Conservation (phyloP, 2,888 invertebrate species). For the Lithophane leautieri region DNA sequence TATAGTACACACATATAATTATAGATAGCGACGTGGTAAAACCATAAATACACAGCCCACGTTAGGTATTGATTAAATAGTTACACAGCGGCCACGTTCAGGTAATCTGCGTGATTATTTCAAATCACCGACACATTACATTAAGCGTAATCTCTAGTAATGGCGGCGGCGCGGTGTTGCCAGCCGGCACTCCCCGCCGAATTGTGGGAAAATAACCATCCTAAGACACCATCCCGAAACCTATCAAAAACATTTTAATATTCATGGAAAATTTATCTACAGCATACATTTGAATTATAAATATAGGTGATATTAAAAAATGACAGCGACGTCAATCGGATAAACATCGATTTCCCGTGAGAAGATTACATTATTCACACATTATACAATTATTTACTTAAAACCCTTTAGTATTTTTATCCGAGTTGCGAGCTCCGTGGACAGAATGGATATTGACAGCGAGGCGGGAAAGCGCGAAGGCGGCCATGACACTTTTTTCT, state of each 20-base stretch:
- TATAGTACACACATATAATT: slow-evolving; percentile 52
- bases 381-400: slow-evolving; percentile 74
- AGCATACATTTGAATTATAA: slow-evolving; percentile 56
- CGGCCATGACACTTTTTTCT: slow-evolving; percentile 79
- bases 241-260: slow-evolving; percentile 62
- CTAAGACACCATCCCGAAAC: slow-evolving; percentile 52
- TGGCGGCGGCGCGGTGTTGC: slow-evolving; percentile 83
- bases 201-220: slow-evolving; percentile 73
- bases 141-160: slow-evolving; percentile 88
- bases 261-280: slow-evolving; percentile 60
- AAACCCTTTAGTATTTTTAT: slow-evolving; percentile 73
- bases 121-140: slow-evolving; percentile 88
- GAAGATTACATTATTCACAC: slow-evolving; percentile 71
- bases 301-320: slow-evolving; percentile 62
- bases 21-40: slow-evolving; percentile 49
- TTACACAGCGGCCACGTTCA: slow-evolving; percentile 76
- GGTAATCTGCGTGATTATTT: slow-evolving; percentile 89
- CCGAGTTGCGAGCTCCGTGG: slow-evolving; percentile 69
- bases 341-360: slow-evolving; percentile 63
- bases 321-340: slow-evolving; percentile 59
- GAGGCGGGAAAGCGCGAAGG: slow-evolving; percentile 79
- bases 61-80: slow-evolving; percentile 83
- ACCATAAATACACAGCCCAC: slow-evolving; percentile 58
- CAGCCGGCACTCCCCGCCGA: slow-evolving; percentile 71
- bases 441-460: slow-evolving; percentile 80